Evolutionary conservation across 2,797 vertebrate species (phyloP), one percentile per base, ranked within the genome.

Genomic region (Acanthurus lineatus): DNA sequence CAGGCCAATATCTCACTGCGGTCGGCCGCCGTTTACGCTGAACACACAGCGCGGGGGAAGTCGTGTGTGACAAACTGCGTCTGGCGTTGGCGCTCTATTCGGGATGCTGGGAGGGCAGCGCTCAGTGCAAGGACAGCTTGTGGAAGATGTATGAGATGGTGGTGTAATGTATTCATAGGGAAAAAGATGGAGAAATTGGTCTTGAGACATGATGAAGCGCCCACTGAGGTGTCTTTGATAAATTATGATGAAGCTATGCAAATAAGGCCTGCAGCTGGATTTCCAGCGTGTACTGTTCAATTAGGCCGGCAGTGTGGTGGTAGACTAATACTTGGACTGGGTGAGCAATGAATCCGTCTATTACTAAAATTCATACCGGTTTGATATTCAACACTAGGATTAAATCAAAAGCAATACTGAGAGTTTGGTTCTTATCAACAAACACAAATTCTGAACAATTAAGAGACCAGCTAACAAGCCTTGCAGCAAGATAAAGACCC

Each of bases 81-180:
- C 48, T 47, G 7, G 62, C 16, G 5, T 44, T 75, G 17, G 42
- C 69, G 69, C 73, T 83, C 76, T 49, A 61, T 66, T 63, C 19
- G 9, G 16, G 28, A 14, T 35, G 32, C 32, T 35, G 32, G 32
- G 32, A 35, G 32, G 32, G 32, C 32, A 35, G 32, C 32, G 32
- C 32, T 6, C 32, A 17, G 40, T 9, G 20, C 59, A 51, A 83
- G 76, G 81, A 79, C 88, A 67, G 61, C 60, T 0, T 2, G 9
- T 42, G 47, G 49, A 84, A 88, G 90, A 93, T 71, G 72, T 82
- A 92, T 19, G 88, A 83, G 77, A 1, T 4, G 5, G 11, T 6
- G 73, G 60, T 0, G 35, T 92, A 87, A 93, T 90, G 84, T 92
- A 92, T 92, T 90, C 92, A 89, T 77, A 69, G 78, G 32, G 65